Evolutionary conservation across 2,888 invertebrate genomes (phyloP).

Genomic region (Aphrophora alni): DNA sequence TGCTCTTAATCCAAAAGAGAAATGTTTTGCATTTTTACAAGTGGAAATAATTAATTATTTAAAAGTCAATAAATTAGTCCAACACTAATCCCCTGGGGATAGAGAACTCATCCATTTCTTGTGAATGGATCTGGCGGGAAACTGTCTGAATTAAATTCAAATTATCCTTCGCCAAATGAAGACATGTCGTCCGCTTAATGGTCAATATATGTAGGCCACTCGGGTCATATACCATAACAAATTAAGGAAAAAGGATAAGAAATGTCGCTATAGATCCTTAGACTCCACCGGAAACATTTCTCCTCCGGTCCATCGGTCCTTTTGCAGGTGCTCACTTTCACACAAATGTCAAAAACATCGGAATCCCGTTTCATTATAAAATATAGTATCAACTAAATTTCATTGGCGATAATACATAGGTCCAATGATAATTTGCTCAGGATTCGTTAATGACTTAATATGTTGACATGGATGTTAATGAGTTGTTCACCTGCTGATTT

Average conservation of each 20-base stretch:
- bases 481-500: not conserved
- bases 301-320: not conserved
- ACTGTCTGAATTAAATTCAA: not conserved
- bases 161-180: not conserved
- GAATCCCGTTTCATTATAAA: not conserved
- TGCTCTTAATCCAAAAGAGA: not conserved
- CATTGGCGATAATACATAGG: not conserved
- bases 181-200: not conserved
- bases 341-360: not conserved
- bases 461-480: not conserved
- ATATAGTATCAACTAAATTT: not conserved
- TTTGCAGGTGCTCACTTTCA: not conserved
- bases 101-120: no score
- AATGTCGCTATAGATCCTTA: not conserved
- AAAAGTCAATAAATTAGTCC: not conserved
- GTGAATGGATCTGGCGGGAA: not conserved
- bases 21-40: not conserved
- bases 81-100: not conserved
- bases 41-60: not conserved
- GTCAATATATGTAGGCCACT: not conserved
- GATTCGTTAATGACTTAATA: not conserved
- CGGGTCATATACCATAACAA: not conserved
- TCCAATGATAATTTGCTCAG: not conserved
- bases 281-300: not conserved
- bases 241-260: constrained; percentile 1